Percentiles rank a stretch among this genome's conserved stretches.
phyloP scores from a whole-genome alignment of 2,113 vertebrate species.

The Chlamydotis undulata region DNA sequence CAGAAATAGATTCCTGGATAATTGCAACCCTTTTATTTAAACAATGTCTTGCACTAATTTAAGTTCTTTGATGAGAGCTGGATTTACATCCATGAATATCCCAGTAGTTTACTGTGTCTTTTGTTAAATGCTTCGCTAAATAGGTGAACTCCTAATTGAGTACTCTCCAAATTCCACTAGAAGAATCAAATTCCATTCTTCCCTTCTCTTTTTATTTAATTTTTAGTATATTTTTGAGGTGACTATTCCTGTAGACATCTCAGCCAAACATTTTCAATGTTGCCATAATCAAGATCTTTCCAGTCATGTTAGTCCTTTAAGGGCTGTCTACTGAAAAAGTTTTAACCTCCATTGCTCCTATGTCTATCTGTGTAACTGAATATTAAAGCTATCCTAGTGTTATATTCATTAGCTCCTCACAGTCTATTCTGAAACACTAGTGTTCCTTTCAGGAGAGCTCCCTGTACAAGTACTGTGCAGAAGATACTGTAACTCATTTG shows the following conservation, averaged over 20 bases:
- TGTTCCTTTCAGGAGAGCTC: neutral
- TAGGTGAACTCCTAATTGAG: neutral
- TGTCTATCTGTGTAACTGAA: neutral
- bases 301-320: neutral
- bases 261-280: neutral
- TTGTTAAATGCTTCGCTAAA: neutral
- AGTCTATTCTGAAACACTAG: neutral
- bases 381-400: neutral
- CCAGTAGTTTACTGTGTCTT: neutral
- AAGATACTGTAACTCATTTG: neutral
- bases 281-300: neutral
- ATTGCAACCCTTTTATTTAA: neutral
- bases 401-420: neutral
- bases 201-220: neutral
- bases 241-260: neutral
- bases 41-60: neutral
- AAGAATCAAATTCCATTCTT: neutral
- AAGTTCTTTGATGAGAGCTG: neutral
- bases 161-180: neutral
- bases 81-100: neutral
- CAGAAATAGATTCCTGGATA: neutral
- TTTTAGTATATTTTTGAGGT: neutral
- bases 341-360: neutral
- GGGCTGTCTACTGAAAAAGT: neutral
- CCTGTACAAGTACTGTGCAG: neutral